Percentiles rank a stretch among this genome's conserved stretches.
Conservation (phyloP, 1,140 invertebrate species). For the Capitella teleta region DNA sequence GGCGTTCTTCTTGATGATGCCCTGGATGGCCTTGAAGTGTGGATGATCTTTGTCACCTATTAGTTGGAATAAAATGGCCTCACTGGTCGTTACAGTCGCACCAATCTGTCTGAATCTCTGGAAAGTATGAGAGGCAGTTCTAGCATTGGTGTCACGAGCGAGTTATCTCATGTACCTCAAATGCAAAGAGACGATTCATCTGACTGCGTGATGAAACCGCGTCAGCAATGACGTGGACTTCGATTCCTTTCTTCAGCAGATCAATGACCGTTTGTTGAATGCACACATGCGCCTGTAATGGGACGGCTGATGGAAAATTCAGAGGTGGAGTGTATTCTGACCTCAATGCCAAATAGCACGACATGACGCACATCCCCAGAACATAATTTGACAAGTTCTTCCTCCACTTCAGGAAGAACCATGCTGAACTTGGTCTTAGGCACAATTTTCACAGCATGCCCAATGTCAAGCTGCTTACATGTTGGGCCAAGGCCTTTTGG, state of each 20-base stretch:
- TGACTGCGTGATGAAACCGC: conserved; percentile 59
- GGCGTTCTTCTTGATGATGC: conserved; percentile 51
- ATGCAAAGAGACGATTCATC: conserved; percentile 41
- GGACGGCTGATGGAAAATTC: neutral
- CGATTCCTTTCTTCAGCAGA: conserved; percentile 52
- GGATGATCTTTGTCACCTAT: conserved; percentile 62
- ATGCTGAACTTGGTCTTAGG: conserved; percentile 77
- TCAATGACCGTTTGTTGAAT: conserved; percentile 80
- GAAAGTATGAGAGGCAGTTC: conserved; percentile 14
- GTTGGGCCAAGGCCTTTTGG: conserved; percentile 66
- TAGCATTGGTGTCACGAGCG: neutral
- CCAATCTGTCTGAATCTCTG: conserved; percentile 36
- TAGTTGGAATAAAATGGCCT: conserved; percentile 68
- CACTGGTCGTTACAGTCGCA: conserved; percentile 56
- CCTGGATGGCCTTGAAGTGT: conserved; percentile 59
- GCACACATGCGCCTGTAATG: conserved; percentile 63
- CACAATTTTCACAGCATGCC: conserved; percentile 49
- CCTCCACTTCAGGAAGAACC: conserved; percentile 60
- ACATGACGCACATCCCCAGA: conserved; percentile 45
- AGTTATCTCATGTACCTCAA: conserved; percentile 46
- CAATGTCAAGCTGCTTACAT: conserved; percentile 52
- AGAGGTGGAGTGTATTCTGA: conserved; percentile 6
- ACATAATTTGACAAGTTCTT: conserved; percentile 31
- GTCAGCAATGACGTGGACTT: conserved; percentile 77
- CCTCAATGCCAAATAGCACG: conserved; percentile 75